Evolutionary conservation across 2,113 vertebrate genomes (phyloP), one percentile per base, ranked within the genome.

Genomic region (Barbus barbus): DNA sequence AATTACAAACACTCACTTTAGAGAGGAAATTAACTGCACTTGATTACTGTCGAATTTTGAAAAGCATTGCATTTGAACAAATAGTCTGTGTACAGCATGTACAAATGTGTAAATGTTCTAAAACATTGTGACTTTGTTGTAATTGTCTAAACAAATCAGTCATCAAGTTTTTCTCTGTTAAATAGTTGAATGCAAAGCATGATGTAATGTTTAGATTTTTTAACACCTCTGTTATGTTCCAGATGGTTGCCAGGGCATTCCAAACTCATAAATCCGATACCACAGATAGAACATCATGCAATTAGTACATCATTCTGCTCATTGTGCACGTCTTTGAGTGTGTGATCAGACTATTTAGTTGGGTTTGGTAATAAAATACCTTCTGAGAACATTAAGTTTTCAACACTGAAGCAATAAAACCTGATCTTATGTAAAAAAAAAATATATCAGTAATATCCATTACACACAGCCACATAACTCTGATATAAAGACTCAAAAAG

Each of bases 191-290:
- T 41, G 41, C 22, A 41, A 60, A 9, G 12, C 76, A n/a, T n/a
- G n/a, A n/a, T n/a, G n/a, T n/a, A n/a, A n/a, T n/a, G n/a, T n/a
- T n/a, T n/a, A n/a, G n/a, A n/a, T n/a, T n/a, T n/a, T n/a, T n/a
- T n/a, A n/a, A n/a, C n/a, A n/a, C n/a, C 22, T 60, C 33, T 78
- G 33, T 60, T 78, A 24, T 78, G 76, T 61, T 60, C 31, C 76
- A 24, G 76, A 24, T 20, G 3, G 74, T 78, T 61, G 76, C 76
- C 53, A 60, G n/a, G 53, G 53, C 36, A 41, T 60, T 78, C n/a
- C 22, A 18, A 56, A 33, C 73, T 22, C 65, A 71, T 38, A 71
- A 71, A 75, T 75, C 44, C 51, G 46, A 75, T 31, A 18, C 48
- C 48, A 33, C 53, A 77, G 11, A 11, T 56, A 41, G 6, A 60